A percentile compares a stretch with the other conserved stretches of the same genome.
These are phyloP conservation scores for Agrotis clavis DNA, from an alignment of 2,888 invertebrate species.

Conservation along the genomic window DNA sequence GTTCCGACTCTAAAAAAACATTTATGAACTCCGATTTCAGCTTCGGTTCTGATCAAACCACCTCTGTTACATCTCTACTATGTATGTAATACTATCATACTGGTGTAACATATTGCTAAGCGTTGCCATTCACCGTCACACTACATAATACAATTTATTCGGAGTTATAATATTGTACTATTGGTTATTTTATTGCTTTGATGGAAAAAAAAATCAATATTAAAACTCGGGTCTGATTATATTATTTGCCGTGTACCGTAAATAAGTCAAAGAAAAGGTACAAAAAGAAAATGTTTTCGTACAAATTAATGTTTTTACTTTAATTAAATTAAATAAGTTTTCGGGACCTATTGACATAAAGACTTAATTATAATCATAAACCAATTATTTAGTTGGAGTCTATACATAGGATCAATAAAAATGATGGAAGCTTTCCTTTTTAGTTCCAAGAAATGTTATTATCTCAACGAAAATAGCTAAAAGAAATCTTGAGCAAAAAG, in stretches of 20 bases:
- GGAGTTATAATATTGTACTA: slow-evolving; percentile 3
- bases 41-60: too few relatives aligned
- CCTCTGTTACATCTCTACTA: too few relatives aligned
- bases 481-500: slow-evolving; percentile 18
- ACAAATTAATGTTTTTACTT: too few relatives aligned
- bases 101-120: slow-evolving; percentile 63
- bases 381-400: slow-evolving; percentile 5
- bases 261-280: neutral
- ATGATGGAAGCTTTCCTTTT: slow-evolving; percentile 10
- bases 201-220: neutral
- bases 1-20: too few relatives aligned
- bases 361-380: neutral
- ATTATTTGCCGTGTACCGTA: neutral
- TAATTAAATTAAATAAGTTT: neutral
- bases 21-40: too few relatives aligned
- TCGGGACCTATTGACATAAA: neutral
- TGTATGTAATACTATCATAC: slow-evolving; percentile 54
- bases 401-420: slow-evolving; percentile 9
- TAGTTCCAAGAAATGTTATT: slow-evolving; percentile 20
- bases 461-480: slow-evolving; percentile 9
- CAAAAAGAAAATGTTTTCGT: neutral
- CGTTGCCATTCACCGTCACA: slow-evolving; percentile 45
- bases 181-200: neutral
- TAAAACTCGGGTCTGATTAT: too few relatives aligned
- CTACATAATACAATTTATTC: slow-evolving; percentile 21